phyloP scores from a whole-genome alignment of 37 sponge, comb jelly and placozoan species.

The Beroe forskalii region DNA sequence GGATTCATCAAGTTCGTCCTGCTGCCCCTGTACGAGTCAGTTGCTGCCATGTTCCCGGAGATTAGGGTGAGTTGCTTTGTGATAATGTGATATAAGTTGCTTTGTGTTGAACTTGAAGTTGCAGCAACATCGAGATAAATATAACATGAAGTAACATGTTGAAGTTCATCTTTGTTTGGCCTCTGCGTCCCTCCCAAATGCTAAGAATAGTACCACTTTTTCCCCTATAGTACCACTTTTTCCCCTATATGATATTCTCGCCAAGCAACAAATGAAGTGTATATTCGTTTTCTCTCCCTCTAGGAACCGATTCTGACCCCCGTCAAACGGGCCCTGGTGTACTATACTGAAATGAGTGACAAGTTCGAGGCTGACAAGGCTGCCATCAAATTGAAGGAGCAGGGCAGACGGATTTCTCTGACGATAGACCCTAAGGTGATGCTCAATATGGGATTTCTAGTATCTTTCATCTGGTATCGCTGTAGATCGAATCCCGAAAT shows the following conservation, averaged over 20 bases:
- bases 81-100: not conserved
- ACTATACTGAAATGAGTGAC: constrained; percentile 7
- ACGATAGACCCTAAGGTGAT: constrained; percentile 17
- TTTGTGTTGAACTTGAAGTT: too few species aligned
- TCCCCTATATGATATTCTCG: not conserved
- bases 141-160: too few species aligned
- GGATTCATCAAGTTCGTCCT: constrained; percentile 86
- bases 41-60: constrained; percentile 38
- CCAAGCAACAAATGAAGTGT: too few species aligned
- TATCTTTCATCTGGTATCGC: too few species aligned
- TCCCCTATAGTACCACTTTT: not conserved
- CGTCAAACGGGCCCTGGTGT: not conserved
- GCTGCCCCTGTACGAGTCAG: constrained; percentile 77
- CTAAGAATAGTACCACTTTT: not conserved
- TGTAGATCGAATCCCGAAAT: too few species aligned
- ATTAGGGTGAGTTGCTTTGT: not conserved
- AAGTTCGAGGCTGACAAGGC: constrained; percentile 12
- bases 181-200: too few species aligned
- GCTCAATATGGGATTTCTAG: too few species aligned
- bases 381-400: not conserved
- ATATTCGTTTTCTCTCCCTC: too few species aligned
- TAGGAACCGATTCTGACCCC: constrained; percentile 29
- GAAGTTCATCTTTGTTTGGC: too few species aligned
- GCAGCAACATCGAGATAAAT: too few species aligned
- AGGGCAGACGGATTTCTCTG: not conserved